Conservation (phyloP, 2,888 invertebrate species). For the Tolmerus cingulatus region DNA sequence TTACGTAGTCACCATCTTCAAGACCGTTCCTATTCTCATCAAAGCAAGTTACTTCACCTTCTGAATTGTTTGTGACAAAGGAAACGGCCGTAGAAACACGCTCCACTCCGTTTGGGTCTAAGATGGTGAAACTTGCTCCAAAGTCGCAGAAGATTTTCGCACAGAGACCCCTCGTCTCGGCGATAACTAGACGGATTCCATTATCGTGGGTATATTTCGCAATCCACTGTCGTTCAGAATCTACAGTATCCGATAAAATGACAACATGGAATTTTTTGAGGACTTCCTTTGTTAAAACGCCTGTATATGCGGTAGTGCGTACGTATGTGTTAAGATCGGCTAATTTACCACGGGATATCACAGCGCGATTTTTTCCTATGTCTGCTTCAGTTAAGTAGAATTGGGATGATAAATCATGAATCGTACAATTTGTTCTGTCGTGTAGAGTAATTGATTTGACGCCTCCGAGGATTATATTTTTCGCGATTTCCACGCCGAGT, state of each 20-base stretch:
- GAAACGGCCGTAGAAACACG: conserved; percentile 94
- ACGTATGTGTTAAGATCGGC: conserved; percentile 93
- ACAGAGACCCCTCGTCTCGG: conserved; percentile 91
- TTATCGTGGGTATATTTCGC: conserved; percentile 84
- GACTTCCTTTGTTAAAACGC: conserved; percentile 78
- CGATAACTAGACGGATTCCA: conserved; percentile 84
- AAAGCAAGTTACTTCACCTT: conserved; percentile 92
- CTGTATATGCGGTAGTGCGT: conserved; percentile 78
- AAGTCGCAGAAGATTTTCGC: conserved; percentile 98
- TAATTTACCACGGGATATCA: conserved; percentile 79
- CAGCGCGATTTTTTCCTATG: conserved; percentile 89
- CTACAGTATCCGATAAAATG: conserved; percentile 81
- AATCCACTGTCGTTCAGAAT: conserved; percentile 81
- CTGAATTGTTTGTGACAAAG: conserved; percentile 81
- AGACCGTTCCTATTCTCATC: conserved; percentile 97
- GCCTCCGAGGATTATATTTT: conserved; percentile 97
- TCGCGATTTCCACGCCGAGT: conserved; percentile 96
- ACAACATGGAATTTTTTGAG: conserved; percentile 84
- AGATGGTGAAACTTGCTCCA: conserved; percentile 86
- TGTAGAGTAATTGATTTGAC: conserved; percentile 97
- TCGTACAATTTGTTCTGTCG: conserved; percentile 76
- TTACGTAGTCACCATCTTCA: conserved; percentile 96
- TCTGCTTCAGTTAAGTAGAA: conserved; percentile 87
- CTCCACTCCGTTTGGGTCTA: conserved; percentile 91
- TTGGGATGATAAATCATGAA: conserved; percentile 85